Conservation (phyloP, 2,888 invertebrate species). For the Cheilosia impressa region DNA sequence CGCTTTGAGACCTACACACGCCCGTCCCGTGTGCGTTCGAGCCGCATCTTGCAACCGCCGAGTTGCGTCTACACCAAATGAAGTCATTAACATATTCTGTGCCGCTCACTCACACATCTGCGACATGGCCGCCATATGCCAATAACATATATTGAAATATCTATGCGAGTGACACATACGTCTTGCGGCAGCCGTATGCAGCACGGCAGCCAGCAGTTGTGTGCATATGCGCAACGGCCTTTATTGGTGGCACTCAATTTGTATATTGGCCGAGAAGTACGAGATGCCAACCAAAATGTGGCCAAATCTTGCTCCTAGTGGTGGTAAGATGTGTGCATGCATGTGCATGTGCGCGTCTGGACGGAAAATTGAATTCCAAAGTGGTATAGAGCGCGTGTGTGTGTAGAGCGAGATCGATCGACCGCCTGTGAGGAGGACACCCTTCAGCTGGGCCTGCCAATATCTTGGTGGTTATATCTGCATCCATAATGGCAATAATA, state of each 20-base stretch:
- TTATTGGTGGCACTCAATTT: conserved; percentile 75
- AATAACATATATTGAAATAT: conserved; percentile 68
- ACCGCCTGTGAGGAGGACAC: conserved; percentile 62
- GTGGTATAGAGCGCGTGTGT: conserved; percentile 4
- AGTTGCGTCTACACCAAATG: conserved; percentile 58
- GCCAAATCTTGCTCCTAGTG: conserved; percentile 36
- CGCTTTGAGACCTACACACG: conserved; percentile 47
- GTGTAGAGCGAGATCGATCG: conserved; percentile 12
- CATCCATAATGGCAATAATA: conserved; percentile 75
- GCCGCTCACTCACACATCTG: conserved; percentile 30
- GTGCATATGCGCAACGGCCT: conserved; percentile 53
- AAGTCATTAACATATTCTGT: conserved; percentile 73
- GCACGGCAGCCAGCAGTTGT: conserved; percentile 45
- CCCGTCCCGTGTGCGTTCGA: neutral
- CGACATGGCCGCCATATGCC: conserved; percentile 15
- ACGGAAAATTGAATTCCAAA: conserved; percentile 43
- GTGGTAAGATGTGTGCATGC: neutral
- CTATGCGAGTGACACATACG: conserved; percentile 69
- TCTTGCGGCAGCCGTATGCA: conserved; percentile 22
- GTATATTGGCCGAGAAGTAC: conserved; percentile 73
- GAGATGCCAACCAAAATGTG: conserved; percentile 71
- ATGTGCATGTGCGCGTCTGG: neutral
- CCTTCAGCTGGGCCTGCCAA: conserved; percentile 58
- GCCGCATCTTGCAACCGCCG: neutral
- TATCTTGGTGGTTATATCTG: conserved; percentile 71